Conservation (phyloP, 2,888 invertebrate genomes). For the Hipparchia semele region DNA sequence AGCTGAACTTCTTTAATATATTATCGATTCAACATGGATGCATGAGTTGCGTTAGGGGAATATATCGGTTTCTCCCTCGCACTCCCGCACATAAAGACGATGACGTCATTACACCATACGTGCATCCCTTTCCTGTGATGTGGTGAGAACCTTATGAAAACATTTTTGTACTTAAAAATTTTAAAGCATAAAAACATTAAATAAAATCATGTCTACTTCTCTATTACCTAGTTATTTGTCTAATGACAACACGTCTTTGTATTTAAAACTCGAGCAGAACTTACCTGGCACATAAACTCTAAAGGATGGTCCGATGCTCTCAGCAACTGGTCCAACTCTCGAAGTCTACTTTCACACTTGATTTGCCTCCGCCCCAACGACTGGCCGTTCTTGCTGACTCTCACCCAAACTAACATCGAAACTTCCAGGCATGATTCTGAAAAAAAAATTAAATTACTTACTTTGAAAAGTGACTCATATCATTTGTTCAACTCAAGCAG, state of each 20-base stretch:
- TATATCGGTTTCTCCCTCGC: too few relatives aligned
- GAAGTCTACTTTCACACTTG: conserved; percentile 92
- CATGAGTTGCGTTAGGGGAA: too few relatives aligned
- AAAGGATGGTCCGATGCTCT: conserved; percentile 90
- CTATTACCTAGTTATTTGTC: not conserved
- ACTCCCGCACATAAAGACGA: too few relatives aligned
- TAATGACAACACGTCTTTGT: not conserved
- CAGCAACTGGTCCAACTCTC: conserved; percentile 92
- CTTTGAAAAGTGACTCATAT: not conserved
- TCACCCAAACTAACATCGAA: conserved; percentile 91
- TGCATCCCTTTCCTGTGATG: too few relatives aligned
- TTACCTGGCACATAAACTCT: conserved; percentile 94
- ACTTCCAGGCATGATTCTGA: conserved; percentile 90
- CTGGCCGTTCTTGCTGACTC: conserved; percentile 91
- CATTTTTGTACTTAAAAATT: not conserved
- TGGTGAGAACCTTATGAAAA: too few relatives aligned
- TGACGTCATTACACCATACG: too few relatives aligned
- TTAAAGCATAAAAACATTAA: too few relatives aligned
- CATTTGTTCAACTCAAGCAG: not conserved
- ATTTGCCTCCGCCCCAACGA: conserved; percentile 92
- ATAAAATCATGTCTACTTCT: not conserved
- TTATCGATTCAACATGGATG: too few relatives aligned
- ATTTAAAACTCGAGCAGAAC: not conserved
- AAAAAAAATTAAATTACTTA: conserved; percentile 33
- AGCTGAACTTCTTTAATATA: too few relatives aligned